A percentile compares a stretch with the other conserved stretches of the same genome.
Evolutionary conservation across 1,140 invertebrate genomes (phyloP).

Genomic region (Trichoplusia ni): DNA sequence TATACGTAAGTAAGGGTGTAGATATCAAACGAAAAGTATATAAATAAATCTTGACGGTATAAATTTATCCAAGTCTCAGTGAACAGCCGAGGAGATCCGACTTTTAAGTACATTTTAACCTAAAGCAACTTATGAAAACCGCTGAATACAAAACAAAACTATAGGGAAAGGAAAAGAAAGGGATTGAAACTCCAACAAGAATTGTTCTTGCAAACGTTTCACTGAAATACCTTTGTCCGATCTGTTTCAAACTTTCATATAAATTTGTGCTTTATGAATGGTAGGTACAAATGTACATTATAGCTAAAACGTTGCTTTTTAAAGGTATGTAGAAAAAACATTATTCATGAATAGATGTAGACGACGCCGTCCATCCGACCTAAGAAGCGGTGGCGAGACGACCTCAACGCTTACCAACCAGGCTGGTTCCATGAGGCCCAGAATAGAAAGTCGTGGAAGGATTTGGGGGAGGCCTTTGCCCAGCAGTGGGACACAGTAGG

Average conservation of each 20-base stretch:
- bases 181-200: conserved; percentile 19
- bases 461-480: no score
- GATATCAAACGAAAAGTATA: conserved; percentile 22
- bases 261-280: not conserved
- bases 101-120: conserved; percentile 25
- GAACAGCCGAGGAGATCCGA: conserved; percentile 12
- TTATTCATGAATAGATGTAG: no score
- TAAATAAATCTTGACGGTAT: conserved; percentile 14
- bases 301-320: not conserved
- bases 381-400: no score
- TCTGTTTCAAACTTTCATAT: not conserved
- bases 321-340: no score
- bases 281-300: not conserved
- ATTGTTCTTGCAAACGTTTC: conserved; percentile 13
- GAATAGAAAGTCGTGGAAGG: no score
- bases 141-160: conserved; percentile 28
- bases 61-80: conserved; percentile 6
- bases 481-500: no score
- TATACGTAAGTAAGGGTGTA: no score
- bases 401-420: no score
- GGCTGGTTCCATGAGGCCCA: no score
- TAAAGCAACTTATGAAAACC: conserved; percentile 24
- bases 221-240: conserved; percentile 6
- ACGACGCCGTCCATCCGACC: no score
- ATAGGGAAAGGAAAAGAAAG: conserved; percentile 9